Conservation (phyloP, 2,113 vertebrate genomes). For the Thymallus thymallus region DNA sequence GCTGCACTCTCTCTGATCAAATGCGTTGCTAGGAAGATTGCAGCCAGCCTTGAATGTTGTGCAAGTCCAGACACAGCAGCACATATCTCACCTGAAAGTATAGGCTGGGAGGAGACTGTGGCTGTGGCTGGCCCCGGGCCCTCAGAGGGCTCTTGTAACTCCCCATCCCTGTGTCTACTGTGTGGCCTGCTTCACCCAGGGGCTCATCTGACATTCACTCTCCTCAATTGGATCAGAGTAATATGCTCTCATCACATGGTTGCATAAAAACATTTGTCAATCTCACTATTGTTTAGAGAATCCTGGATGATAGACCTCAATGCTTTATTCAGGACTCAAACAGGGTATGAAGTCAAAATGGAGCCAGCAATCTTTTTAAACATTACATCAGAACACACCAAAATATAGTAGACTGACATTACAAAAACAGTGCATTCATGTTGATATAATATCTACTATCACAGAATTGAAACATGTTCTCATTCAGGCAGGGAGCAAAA, state of each 20-base stretch:
- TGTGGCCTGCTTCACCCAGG: too few relatives aligned
- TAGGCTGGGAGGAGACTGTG: constrained; percentile 17
- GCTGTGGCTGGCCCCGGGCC: neutral
- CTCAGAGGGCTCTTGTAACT: neutral
- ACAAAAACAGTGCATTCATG: neutral
- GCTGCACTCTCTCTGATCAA: too few relatives aligned
- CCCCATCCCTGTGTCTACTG: neutral
- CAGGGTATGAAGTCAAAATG: neutral
- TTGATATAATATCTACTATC: neutral
- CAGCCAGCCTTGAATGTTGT: constrained; percentile 35
- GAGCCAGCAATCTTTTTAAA: too few relatives aligned
- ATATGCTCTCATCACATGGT: neutral
- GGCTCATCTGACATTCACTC: too few relatives aligned
- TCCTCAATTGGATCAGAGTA: too few relatives aligned
- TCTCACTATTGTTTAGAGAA: neutral
- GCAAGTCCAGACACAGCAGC: constrained; percentile 54
- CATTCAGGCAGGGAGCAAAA: neutral
- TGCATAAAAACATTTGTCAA: neutral
- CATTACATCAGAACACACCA: neutral
- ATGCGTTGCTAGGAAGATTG: constrained; percentile 11
- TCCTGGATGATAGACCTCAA: neutral
- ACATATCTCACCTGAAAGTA: constrained; percentile 53
- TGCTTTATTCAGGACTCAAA: neutral
- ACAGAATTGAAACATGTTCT: neutral
- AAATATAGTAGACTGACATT: neutral